A percentile compares a stretch with the other conserved stretches of the same genome.
These are phyloP conservation scores for Chanos chanos DNA, from an alignment of 2,797 vertebrate species.

Conservation along the genomic window DNA sequence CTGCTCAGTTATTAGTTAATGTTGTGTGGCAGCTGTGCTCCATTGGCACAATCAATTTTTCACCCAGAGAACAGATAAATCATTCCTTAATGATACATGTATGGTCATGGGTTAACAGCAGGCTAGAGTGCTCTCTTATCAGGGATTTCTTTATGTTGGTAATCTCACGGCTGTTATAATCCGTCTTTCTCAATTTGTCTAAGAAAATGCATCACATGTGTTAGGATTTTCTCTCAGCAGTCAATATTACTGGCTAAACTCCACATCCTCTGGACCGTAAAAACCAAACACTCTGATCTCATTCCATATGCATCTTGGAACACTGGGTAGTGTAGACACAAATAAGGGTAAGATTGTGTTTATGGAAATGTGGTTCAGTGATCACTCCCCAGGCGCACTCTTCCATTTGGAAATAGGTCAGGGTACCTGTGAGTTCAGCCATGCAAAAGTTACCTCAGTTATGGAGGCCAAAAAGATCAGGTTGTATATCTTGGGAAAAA, in stretches of 20 bases:
- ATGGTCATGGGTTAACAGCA: conserved; percentile 4
- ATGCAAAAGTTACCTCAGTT: neutral
- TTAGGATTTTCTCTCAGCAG: too few species aligned
- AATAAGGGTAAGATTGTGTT: too few species aligned
- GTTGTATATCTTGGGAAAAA: conserved; percentile 1
- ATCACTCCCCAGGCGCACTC: neutral
- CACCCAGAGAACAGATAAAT: conserved; percentile 57
- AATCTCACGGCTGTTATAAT: too few species aligned
- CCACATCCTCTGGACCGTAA: too few species aligned
- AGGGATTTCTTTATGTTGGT: neutral
- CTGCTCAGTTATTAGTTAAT: conserved; percentile 40
- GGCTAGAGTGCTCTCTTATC: neutral
- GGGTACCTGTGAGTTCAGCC: neutral
- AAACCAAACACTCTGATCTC: too few species aligned
- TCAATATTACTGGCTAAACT: too few species aligned
- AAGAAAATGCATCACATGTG: too few species aligned
- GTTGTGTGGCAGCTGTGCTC: conserved; percentile 54
- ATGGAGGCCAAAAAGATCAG: conserved; percentile 9
- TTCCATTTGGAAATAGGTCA: neutral
- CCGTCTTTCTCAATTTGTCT: too few species aligned
- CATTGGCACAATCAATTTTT: conserved; percentile 60
- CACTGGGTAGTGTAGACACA: too few species aligned
- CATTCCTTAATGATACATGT: conserved; percentile 57
- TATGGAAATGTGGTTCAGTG: neutral
- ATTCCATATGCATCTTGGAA: too few species aligned